Evolutionary conservation across 2,888 invertebrate genomes (phyloP).

Genomic region (Patella pellucida): DNA sequence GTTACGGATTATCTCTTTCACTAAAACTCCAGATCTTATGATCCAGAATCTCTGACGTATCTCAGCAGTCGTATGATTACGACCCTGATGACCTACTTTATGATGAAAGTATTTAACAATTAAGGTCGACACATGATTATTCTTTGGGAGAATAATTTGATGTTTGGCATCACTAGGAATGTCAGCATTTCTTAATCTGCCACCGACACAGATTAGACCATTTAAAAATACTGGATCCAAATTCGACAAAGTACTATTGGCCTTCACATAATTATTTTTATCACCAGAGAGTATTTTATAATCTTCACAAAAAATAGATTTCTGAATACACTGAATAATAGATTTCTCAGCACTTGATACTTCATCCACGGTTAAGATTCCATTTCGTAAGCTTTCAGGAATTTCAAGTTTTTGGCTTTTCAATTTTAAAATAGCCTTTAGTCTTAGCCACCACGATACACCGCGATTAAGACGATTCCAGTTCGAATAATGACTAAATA

Average conservation of each 20-base stretch:
- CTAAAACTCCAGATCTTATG: not conserved
- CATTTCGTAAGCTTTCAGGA: not conserved
- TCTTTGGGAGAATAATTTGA: not conserved
- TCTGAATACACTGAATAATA: constrained; percentile 5
- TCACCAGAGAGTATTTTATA: too few species aligned
- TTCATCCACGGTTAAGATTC: not conserved
- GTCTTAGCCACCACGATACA: not conserved
- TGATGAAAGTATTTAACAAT: constrained; percentile 3
- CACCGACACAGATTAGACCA: constrained; percentile 14
- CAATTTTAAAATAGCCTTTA: not conserved
- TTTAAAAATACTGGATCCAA: constrained; percentile 4
- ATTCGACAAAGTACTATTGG: not conserved
- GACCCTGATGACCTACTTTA: constrained; percentile 12
- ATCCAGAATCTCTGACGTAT: constrained; percentile 12
- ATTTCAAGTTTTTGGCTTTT: not conserved
- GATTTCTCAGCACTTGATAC: not conserved
- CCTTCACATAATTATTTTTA: not conserved
- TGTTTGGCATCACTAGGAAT: not conserved
- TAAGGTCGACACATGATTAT: not conserved
- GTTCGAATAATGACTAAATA: not conserved
- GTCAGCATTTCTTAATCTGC: not conserved
- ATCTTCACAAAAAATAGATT: not conserved
- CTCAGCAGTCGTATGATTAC: not conserved
- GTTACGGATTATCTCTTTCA: constrained; percentile 8
- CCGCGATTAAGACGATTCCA: not conserved